Evolutionary conservation across 2,113 vertebrate genomes (phyloP).

Genomic region (Pantherophis guttatus): DNA sequence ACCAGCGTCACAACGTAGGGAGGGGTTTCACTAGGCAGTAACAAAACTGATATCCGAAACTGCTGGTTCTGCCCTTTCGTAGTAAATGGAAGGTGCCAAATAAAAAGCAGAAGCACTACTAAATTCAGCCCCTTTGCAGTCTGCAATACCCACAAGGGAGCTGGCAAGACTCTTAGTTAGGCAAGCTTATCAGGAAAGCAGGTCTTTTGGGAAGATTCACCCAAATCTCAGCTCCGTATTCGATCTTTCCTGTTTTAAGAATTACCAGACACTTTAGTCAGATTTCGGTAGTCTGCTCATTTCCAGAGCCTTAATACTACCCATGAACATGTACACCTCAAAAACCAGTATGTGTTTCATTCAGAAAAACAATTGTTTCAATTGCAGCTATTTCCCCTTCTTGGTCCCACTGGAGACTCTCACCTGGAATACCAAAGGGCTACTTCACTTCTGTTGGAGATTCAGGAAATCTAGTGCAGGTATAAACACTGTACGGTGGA

Average conservation of each 20-base stretch:
- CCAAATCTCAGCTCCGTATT: not conserved
- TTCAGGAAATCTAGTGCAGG: not conserved
- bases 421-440: constrained; percentile 49
- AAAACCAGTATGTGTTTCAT: accelerated
- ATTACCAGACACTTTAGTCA: not conserved
- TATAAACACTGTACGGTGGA: not conserved
- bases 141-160: not conserved
- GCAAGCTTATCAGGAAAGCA: not conserved
- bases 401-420: not conserved
- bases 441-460: not conserved
- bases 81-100: not conserved
- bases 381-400: not conserved
- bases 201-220: not conserved
- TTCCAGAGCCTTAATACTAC: not conserved
- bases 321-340: not conserved
- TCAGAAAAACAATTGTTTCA: constrained; percentile 6
- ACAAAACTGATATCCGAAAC: not conserved
- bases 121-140: not conserved
- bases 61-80: not conserved
- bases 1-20: not conserved
- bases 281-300: not conserved
- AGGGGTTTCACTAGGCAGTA: not conserved
- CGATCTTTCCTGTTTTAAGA: not conserved
- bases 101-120: not conserved
- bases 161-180: not conserved